These are phyloP conservation scores for Mimas tiliae DNA, from an alignment of 2,888 invertebrate species.

Conservation along the genomic window DNA sequence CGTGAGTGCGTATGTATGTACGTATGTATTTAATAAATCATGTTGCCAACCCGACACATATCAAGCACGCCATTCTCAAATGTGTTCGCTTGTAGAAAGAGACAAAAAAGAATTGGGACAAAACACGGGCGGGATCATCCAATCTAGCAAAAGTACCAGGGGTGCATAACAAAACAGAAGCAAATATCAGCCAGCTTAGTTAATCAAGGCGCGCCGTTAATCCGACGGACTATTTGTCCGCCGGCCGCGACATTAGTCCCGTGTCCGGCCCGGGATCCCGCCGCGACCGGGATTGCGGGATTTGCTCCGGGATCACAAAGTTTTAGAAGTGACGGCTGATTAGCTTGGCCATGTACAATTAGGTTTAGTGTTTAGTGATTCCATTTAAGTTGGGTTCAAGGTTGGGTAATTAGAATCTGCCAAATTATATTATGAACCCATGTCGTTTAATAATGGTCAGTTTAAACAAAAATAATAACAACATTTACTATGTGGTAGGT, in stretches of 20 bases:
- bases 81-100: constrained; percentile 3
- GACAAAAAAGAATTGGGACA: constrained; percentile 22
- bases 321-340: constrained; percentile 31
- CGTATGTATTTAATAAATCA: background rate
- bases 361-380: constrained; percentile 13
- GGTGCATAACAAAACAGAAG: constrained; percentile 74
- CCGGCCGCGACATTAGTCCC: constrained; percentile 77
- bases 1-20: no score
- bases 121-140: constrained; percentile 34
- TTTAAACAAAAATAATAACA: no score
- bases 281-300: constrained; percentile 57
- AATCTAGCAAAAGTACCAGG: constrained; percentile 59
- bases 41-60: constrained; percentile 4
- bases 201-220: constrained; percentile 74
- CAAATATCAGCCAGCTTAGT: constrained; percentile 68
- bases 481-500: no score
- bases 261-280: constrained; percentile 57
- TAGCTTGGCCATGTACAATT: constrained; percentile 28
- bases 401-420: background rate
- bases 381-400: constrained; percentile 7
- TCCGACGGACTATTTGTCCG: constrained; percentile 69
- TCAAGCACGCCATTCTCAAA: background rate
- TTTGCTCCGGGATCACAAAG: constrained; percentile 39
- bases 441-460: background rate
- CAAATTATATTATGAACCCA: background rate